phyloP scores from a whole-genome alignment of 1,140 invertebrate species.

The Papilio glaucus region DNA sequence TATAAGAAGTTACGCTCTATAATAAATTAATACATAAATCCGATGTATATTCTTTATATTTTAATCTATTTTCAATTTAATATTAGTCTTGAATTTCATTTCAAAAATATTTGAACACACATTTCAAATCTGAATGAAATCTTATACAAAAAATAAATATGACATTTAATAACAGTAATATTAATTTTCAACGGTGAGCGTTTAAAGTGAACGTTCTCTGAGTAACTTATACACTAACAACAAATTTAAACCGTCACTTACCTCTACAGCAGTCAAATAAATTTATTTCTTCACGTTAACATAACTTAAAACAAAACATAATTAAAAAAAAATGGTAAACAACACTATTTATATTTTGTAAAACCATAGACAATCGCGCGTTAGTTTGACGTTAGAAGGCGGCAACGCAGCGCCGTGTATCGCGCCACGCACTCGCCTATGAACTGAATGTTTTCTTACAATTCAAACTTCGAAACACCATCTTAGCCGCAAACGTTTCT shows the following conservation, averaged over 20 bases:
- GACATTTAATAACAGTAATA: neutral
- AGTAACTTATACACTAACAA: neutral
- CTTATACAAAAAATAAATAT: neutral
- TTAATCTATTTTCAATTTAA: neutral
- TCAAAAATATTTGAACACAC: neutral
- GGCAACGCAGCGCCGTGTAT: conserved; percentile 48
- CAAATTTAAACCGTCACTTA: conserved; percentile 9
- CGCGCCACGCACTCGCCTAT: conserved; percentile 54
- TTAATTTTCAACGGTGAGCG: conserved; percentile 21
- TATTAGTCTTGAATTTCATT: neutral
- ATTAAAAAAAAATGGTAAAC: conserved; percentile 41
- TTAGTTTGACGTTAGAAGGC: conserved; percentile 44
- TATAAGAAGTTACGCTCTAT: too few relatives aligned
- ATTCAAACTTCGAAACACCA: conserved; percentile 42
- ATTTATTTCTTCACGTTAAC: conserved; percentile 11
- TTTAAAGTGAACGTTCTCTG: conserved; percentile 27
- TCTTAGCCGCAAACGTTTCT: conserved; percentile 43
- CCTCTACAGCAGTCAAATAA: neutral
- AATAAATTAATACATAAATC: neutral
- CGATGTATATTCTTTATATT: neutral
- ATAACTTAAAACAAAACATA: conserved; percentile 32
- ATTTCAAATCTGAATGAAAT: neutral
- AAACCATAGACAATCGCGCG: conserved; percentile 46
- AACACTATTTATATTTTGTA: conserved; percentile 24
- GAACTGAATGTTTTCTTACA: conserved; percentile 64